Base-by-base conservation (phyloP, 2,113 vertebrate genomes). In the Pavo muticus region DNA sequence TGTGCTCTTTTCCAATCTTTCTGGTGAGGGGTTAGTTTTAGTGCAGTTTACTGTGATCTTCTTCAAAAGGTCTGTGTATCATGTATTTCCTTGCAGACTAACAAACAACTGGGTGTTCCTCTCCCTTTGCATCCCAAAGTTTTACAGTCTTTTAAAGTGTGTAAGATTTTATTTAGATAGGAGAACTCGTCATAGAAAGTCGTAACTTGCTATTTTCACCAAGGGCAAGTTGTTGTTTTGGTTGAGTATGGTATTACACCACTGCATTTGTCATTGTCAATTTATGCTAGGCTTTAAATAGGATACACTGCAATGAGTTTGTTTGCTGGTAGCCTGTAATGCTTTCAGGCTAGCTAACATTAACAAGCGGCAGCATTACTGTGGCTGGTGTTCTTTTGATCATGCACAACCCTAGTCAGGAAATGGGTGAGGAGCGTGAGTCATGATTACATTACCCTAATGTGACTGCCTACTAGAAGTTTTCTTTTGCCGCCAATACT, bases 361-460 rank as follows among this genome's bases (percentile, higher is more conserved):
- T 90, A 94, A 90, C 20, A 9, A 94, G 91, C 6, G 2, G 80
- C 92, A 69, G 77, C 87, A 37, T 89, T 89, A 8, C 91, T 92
- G 95, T 32, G 94, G 63, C 84, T 91, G 79, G 14, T 74, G 86
- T 93, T 77, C 94, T 90, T 95, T 96, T 97, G 94, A 96, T 96
- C 94, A 32, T 93, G 88, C 65, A 88, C 88, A 90, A 50, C 91
- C 69, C 93, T 29, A 45, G 44, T 93, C 94, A 95, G 94, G 94
- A 96, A 96, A 93, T 94, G 93, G 91, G 94, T 90, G 94, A 97
- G 96, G 85, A 96, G 85, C n/a, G 1, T 94, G 95, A 97, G 83
- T 97, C 94, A 96, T 86, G 88, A 93, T 94, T 93, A 78, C 88
- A 91, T 95, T 96, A 93, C 81, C 77, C 87, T 92, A 82, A 93